Base-by-base conservation (phyloP, 2,797 vertebrate species). In the Lagorchestes hirsutus region DNA sequence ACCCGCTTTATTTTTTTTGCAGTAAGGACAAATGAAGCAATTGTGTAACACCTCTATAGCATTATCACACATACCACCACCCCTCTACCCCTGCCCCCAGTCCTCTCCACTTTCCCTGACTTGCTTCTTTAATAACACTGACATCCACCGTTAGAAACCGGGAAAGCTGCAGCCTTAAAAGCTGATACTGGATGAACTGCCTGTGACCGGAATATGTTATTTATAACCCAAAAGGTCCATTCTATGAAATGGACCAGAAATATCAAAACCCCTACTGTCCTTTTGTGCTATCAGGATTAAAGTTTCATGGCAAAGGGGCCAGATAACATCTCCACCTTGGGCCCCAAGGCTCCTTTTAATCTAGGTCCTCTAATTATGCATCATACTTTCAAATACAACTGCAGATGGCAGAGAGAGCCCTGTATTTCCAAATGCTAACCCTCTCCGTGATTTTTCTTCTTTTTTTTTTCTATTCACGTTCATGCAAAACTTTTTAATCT, bases 131-230 rank as follows among this genome's bases (percentile, higher is more conserved):
- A 98, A 97, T 97, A 97, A 98, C 96, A 94, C 92, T 96, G 97
- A 97, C 96, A 96, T 97, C 97, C 97, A 97, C 98, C 97, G 97
- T 98, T 98, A 54, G 97, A 98, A 98, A 98, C 96, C 94, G 98
- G 96, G 55, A 16, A 98, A 98, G 98, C 97, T 97, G 95, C 97
- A 98, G 97, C 90, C 90, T 98, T 97, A 98, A 98, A 98, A 98
- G 97, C 97, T 97, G 97, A 97, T 98, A 98, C 97, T 97, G 98
- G 98, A 98, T 98, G 92, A 98, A 98, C 98, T 98, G 98, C 96
- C 98, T 98, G 98, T 98, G 98, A 98, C 98, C 98, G 97, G 97
- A 98, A 98, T 97, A 97, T 98, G 97, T 98, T 98, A 98, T 98
- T 98, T 99, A 98, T 98, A 98, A 97, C 97, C 98, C 98, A 97